These are phyloP conservation scores for Electrophaes corylata DNA, from an alignment of 2,888 invertebrate genomes.

Conservation along the genomic window DNA sequence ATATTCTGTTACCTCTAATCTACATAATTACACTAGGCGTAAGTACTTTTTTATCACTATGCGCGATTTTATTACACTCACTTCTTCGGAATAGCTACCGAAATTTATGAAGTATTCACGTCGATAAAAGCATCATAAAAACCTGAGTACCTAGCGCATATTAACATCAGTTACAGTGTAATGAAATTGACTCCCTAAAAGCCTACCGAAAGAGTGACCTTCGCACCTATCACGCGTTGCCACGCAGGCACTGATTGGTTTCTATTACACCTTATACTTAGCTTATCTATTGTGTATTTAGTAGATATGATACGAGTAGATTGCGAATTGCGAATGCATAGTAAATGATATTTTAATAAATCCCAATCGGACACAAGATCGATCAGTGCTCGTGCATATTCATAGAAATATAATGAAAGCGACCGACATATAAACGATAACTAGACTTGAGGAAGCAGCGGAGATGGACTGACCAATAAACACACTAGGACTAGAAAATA, in stretches of 20 bases:
- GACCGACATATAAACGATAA: background rate
- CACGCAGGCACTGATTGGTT: conserved; percentile 20
- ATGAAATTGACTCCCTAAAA: conserved; percentile 22
- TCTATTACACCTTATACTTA: conserved; percentile 17
- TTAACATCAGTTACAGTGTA: conserved; percentile 13
- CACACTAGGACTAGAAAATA: background rate
- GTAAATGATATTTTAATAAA: background rate
- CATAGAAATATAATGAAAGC: background rate
- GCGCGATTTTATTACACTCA: conserved; percentile 1
- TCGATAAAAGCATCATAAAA: conserved; percentile 25
- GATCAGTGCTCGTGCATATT: background rate
- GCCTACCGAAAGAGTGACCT: conserved; percentile 9
- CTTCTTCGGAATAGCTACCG: conserved; percentile 13
- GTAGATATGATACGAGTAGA: conserved; percentile 18
- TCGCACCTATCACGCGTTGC: conserved; percentile 16
- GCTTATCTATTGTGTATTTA: conserved; percentile 23
- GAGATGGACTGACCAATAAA: background rate
- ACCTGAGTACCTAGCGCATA: conserved; percentile 6
- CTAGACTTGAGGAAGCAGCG: background rate
- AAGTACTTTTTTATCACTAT: conserved; percentile 3
- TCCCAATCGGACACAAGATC: background rate
- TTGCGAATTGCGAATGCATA: conserved; percentile 15
- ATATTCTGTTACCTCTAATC: background rate
- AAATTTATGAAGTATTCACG: conserved; percentile 12
- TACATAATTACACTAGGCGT: background rate